Evolutionary conservation across 2,888 invertebrate species (phyloP).

Genomic region (Leucophenga maculata): DNA sequence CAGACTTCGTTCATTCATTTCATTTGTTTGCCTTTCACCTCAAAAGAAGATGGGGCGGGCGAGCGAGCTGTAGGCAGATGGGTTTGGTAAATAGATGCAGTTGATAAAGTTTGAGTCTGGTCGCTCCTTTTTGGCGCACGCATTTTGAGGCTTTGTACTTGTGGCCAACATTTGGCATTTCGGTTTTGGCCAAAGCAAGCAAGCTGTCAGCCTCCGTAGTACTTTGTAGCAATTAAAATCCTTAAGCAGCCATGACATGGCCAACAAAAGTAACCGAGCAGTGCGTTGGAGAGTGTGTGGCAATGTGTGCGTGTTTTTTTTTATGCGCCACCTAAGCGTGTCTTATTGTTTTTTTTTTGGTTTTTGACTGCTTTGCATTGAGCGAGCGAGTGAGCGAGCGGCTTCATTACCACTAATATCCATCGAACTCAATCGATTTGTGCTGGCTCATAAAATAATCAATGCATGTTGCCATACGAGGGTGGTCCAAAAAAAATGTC

Average conservation of each 20-base stretch:
- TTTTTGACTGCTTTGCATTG: not conserved
- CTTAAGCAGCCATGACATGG: slow-evolving; percentile 19
- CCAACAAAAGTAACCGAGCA: slow-evolving; percentile 1
- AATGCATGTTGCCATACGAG: slow-evolving; percentile 28
- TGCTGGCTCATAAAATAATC: slow-evolving; percentile 59
- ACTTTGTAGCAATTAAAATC: too few relatives aligned
- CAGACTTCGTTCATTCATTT: not conserved
- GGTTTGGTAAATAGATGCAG: not conserved
- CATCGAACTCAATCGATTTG: slow-evolving; percentile 50
- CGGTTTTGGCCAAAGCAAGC: slow-evolving; percentile 48
- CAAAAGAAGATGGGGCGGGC: not conserved
- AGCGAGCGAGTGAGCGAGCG: not conserved
- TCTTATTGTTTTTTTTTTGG: not conserved
- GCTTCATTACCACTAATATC: too few relatives aligned
- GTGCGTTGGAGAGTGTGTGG: too few relatives aligned
- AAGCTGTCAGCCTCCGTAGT: too few relatives aligned
- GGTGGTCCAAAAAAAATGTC: too few relatives aligned
- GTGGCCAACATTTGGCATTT: slow-evolving; percentile 71
- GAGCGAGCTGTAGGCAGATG: too few relatives aligned
- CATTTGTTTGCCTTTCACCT: slow-evolving; percentile 2
- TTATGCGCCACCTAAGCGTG: not conserved
- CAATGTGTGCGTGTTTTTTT: too few relatives aligned
- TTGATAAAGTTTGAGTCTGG: slow-evolving; percentile 20
- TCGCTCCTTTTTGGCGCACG: slow-evolving; percentile 35
- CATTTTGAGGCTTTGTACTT: slow-evolving; percentile 70